A percentile compares a stretch with the other conserved stretches of the same genome.
phyloP scores from a whole-genome alignment of 2,113 vertebrate species.

The Montifringilla adamsi region DNA sequence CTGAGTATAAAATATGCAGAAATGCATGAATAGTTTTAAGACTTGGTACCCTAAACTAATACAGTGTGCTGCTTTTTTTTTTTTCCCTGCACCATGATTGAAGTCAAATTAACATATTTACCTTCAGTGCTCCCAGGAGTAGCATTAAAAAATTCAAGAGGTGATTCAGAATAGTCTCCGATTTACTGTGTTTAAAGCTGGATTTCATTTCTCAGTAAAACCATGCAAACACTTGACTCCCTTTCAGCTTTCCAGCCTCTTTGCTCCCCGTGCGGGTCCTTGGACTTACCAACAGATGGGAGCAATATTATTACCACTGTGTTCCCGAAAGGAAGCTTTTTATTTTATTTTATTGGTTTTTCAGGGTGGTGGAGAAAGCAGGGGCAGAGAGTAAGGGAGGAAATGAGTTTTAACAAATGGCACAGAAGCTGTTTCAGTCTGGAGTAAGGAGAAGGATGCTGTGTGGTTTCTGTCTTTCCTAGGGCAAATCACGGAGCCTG shows the following conservation, averaged over 20 bases:
- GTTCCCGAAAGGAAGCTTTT: conserved; percentile 29
- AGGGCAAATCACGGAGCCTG: background rate
- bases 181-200: conserved; percentile 45
- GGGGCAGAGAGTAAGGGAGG: background rate
- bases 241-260: background rate
- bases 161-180: conserved; percentile 54
- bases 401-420: background rate
- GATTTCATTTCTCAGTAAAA: conserved; percentile 45
- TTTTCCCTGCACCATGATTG: conserved; percentile 45
- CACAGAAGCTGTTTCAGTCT: background rate
- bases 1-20: conserved; percentile 26
- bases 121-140: conserved; percentile 69
- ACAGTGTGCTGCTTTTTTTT: background rate
- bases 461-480: background rate
- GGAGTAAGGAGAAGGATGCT: background rate
- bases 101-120: conserved; percentile 75
- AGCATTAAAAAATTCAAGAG: conserved; percentile 53
- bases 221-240: conserved; percentile 18
- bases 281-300: conserved; percentile 32
- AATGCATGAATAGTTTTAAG: conserved; percentile 43
- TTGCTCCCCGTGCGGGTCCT: background rate
- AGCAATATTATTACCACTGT: background rate
- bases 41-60: conserved; percentile 43
- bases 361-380: background rate
- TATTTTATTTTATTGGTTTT: conserved; percentile 21